A percentile compares a stretch with the other conserved stretches of the same genome.
phyloP scores from a whole-genome alignment of 2,797 vertebrate genomes.

The Serranus cabrilla region DNA sequence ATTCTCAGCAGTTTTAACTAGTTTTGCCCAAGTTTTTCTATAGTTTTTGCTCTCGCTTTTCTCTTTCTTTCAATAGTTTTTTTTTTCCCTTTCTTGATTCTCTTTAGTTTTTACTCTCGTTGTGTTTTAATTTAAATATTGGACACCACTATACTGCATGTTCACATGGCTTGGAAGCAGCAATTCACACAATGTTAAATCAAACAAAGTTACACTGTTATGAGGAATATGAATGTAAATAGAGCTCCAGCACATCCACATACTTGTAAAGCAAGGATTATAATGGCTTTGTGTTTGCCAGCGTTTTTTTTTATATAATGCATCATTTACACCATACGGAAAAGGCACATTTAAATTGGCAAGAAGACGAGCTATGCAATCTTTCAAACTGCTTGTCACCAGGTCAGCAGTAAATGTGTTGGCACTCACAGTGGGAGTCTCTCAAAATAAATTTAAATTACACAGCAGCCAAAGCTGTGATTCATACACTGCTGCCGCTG shows the following conservation, averaged over 20 bases:
- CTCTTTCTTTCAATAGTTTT: too few relatives aligned
- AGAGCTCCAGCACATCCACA: background rate
- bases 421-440: slow-evolving; percentile 12
- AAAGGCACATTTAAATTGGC: background rate
- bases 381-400: slow-evolving; percentile 8
- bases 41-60: too few relatives aligned
- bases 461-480: slow-evolving; percentile 12
- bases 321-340: background rate
- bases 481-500: background rate
- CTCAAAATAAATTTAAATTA: slow-evolving; percentile 20
- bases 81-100: too few relatives aligned
- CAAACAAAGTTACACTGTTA: background rate
- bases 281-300: background rate
- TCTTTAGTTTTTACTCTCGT: too few relatives aligned
- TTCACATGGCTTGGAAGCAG: background rate
- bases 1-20: too few relatives aligned
- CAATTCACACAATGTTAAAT: background rate
- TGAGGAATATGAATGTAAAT: background rate
- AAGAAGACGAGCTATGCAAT: background rate
- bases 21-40: too few relatives aligned
- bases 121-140: background rate
- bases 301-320: background rate
- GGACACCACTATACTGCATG: background rate
- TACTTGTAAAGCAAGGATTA: background rate
- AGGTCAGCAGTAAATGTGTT: slow-evolving; percentile 14